Conservation (phyloP, 2,888 invertebrate genomes). For the Calliopum simillimum region DNA sequence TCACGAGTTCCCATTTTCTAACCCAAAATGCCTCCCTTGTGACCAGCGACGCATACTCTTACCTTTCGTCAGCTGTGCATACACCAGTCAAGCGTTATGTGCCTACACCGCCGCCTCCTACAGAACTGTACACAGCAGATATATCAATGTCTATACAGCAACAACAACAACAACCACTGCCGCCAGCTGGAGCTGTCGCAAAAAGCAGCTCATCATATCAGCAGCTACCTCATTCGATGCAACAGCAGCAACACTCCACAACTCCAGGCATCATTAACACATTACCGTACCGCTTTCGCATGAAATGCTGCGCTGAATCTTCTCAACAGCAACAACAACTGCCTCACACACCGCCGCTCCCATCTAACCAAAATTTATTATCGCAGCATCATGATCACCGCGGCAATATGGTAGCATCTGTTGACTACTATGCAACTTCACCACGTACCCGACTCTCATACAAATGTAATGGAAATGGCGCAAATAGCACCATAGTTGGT, state of each 20-base stretch:
- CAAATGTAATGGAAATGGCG: conserved; percentile 3
- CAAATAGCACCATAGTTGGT: not conserved
- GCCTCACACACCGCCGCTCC: conserved; percentile 17
- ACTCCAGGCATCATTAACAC: conserved; percentile 42
- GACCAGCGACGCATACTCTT: conserved; percentile 61
- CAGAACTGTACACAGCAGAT: conserved; percentile 54
- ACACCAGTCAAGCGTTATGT: conserved; percentile 67
- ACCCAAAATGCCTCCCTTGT: conserved; percentile 57
- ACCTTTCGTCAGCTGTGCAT: conserved; percentile 65
- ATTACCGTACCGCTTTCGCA: conserved; percentile 61
- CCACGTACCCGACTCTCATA: conserved; percentile 46
- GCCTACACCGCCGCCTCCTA: conserved; percentile 65
- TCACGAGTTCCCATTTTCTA: conserved; percentile 53
- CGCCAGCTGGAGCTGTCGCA: conserved; percentile 35
- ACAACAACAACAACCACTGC: conserved; percentile 42
- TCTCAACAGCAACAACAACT: conserved; percentile 22
- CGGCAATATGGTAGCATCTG: conserved; percentile 23
- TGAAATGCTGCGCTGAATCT: conserved; percentile 59
- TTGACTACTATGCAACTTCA: conserved; percentile 57
- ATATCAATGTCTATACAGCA: conserved; percentile 33
- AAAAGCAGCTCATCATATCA: conserved; percentile 37
- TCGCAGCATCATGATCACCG: conserved; percentile 44
- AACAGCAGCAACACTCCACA: conserved; percentile 34
- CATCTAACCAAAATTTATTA: not conserved
- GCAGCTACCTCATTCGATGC: conserved; percentile 43